Conservation (phyloP, 2,113 vertebrate genomes). For the Elgaria multicarinata region DNA sequence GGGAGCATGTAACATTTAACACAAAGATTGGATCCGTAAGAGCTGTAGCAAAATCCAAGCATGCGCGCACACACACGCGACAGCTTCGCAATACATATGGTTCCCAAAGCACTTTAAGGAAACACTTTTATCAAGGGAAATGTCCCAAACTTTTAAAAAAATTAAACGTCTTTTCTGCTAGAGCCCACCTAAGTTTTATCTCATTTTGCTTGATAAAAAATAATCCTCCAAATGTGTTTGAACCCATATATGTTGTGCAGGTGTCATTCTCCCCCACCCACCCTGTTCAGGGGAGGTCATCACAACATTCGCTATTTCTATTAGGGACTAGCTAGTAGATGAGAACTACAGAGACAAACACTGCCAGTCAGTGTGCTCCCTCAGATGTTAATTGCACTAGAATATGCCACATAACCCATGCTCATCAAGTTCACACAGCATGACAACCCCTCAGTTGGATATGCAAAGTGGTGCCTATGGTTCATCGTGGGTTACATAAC, state of each 20-base stretch:
- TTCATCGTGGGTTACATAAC: too few relatives aligned
- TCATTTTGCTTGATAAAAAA: background rate
- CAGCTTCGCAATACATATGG: too few relatives aligned
- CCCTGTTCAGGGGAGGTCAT: background rate
- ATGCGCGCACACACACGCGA: too few relatives aligned
- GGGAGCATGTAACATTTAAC: background rate
- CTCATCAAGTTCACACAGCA: too few relatives aligned
- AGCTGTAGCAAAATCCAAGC: background rate
- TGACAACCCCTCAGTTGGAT: too few relatives aligned
- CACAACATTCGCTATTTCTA: background rate
- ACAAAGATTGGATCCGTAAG: background rate
- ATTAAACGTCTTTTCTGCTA: background rate
- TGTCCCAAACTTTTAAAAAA: too few relatives aligned
- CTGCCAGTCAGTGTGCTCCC: background rate
- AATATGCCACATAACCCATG: too few relatives aligned
- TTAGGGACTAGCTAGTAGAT: background rate
- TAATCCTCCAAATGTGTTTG: background rate
- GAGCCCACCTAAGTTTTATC: background rate
- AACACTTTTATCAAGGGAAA: background rate
- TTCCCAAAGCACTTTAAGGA: background rate
- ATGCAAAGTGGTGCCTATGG: too few relatives aligned
- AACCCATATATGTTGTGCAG: background rate
- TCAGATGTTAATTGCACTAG: background rate
- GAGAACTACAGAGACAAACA: background rate
- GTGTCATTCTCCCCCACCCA: background rate